These are phyloP conservation scores for Sarotherodon lohbergeri DNA, from an alignment of 2,113 vertebrate genomes.

Conservation along the genomic window DNA sequence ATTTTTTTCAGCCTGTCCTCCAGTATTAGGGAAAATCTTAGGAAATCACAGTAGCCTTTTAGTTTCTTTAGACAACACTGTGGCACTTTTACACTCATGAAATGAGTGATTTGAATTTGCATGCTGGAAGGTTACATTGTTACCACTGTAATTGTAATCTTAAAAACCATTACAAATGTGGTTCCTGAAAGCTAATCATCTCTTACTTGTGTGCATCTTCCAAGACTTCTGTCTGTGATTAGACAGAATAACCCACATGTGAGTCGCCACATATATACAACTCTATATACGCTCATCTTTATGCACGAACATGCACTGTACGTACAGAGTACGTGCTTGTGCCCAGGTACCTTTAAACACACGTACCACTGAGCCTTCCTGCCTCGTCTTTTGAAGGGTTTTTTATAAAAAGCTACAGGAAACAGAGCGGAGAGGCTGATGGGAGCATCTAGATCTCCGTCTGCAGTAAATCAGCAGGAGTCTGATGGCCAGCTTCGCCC, in stretches of 20 bases:
- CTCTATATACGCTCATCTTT: not conserved
- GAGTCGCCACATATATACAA: not conserved
- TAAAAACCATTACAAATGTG: not conserved
- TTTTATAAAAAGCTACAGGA: conserved; percentile 26
- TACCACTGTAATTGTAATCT: not conserved
- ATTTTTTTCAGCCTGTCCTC: not conserved
- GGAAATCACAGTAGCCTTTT: not conserved
- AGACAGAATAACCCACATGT: not conserved
- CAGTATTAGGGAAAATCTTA: not conserved
- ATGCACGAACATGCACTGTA: not conserved
- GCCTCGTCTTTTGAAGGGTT: not conserved
- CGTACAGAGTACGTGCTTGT: not conserved
- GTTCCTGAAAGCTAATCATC: not conserved
- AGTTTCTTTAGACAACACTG: not conserved
- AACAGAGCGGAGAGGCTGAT: not conserved
- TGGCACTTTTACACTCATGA: not conserved
- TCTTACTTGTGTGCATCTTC: accelerated
- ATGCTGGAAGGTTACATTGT: not conserved
- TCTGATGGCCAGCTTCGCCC: not conserved
- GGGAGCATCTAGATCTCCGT: conserved; percentile 5
- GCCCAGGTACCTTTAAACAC: not conserved
- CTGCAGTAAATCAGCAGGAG: conserved; percentile 39
- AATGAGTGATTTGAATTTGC: not conserved
- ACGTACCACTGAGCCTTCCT: not conserved
- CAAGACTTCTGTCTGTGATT: not conserved